These are phyloP conservation scores for Pterostichus madidus DNA, from an alignment of 2,888 invertebrate genomes.

Conservation along the genomic window DNA sequence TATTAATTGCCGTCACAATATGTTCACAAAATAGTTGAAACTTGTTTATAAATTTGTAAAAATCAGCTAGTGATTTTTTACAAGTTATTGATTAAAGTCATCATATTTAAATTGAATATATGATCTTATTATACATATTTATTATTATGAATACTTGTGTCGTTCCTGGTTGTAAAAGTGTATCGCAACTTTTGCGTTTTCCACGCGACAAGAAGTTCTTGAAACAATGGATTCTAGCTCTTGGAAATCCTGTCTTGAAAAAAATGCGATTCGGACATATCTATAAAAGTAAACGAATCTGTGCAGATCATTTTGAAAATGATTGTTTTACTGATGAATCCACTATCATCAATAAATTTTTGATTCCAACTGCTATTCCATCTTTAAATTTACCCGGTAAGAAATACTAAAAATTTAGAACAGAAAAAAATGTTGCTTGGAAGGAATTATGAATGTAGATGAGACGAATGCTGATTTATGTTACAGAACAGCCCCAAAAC, in stretches of 20 bases:
- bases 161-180: constrained; percentile 35
- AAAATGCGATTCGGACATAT: constrained; percentile 24
- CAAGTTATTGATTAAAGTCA: too few relatives aligned
- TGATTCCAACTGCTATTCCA: constrained; percentile 20
- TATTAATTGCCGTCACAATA: too few relatives aligned
- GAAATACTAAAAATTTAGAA: background rate
- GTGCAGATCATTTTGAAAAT: constrained; percentile 56
- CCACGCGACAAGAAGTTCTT: constrained; percentile 18
- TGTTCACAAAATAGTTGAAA: too few relatives aligned
- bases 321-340: constrained; percentile 23
- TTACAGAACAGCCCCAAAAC: constrained; percentile 21
- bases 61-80: too few relatives aligned
- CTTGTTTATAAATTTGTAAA: too few relatives aligned
- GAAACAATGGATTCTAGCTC: constrained; percentile 38
- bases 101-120: too few relatives aligned
- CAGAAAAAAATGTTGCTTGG: too few relatives aligned
- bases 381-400: constrained; percentile 60
- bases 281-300: constrained; percentile 22
- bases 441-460: too few relatives aligned
- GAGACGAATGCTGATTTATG: too few relatives aligned
- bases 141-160: constrained; percentile 41
- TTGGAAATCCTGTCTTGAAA: constrained; percentile 40
- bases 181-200: constrained; percentile 49
- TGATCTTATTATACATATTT: background rate
- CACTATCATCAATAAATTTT: constrained; percentile 31